Base-by-base conservation (phyloP, 2,113 vertebrate species). In the Piliocolobus tephrosceles region DNA sequence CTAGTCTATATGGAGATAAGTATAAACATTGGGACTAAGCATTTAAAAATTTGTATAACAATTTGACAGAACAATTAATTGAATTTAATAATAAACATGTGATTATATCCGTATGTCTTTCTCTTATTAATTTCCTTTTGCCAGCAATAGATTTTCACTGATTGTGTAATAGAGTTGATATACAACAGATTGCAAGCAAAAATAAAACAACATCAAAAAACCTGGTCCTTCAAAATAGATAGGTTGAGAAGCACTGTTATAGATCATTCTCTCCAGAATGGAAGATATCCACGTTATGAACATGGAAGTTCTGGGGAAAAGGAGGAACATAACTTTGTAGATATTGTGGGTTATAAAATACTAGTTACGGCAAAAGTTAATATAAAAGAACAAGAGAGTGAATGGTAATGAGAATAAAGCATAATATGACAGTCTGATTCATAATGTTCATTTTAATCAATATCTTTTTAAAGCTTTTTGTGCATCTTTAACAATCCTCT, bases 41-140 rank as follows among this genome's bases (percentile, higher is more conserved):
- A 64, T 89, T 93, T 79, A 38, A 81, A 73, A 93, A 73, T 1
- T 38, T 80, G 20, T 70, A 58, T 10, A 84, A 58, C 23, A 50
- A 89, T 66, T 94, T 92, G 47, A 57, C 9, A 82, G 43, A 75
- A 70, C 76, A 30, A 81, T 13, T 84, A 79, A 79, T n/a, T 52
- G 17, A 92, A 66, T 81, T 92, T 83, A 88, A 83, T 76, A 50
- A 57, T 81, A 80, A 75, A 75, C 35, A 64, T 76, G 11, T 94
- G 76, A 17, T 38, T 79, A 43, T 90, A 0, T 47, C 58, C 94
- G 3, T 47, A 76, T 23, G 17, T 43, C 45, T 81, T 64, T 87
- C n/a, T 84, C 45, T 70, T 81, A 73, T 80, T 92, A 32, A 70
- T 85, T 90, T 90, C 13, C 52, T 43, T 96, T 91, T 75, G 6